Conservation (phyloP, 1,140 invertebrate species). For the Drosophila pseudoananassae region DNA sequence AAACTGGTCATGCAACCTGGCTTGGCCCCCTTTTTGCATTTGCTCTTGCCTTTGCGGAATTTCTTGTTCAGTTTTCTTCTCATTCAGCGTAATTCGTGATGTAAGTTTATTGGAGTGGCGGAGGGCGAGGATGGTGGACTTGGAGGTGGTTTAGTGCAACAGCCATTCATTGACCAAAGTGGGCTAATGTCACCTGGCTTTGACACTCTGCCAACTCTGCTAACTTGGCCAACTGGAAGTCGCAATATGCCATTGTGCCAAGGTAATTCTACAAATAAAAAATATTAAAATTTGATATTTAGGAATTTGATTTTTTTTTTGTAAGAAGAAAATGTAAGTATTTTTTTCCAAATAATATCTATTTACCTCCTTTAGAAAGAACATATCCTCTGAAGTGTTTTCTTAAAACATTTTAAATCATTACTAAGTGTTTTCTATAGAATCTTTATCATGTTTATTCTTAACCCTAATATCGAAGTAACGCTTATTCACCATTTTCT, state of each 20-base stretch:
- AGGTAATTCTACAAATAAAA: conserved; percentile 17
- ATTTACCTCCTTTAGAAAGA: too few species aligned
- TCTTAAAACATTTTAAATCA: neutral
- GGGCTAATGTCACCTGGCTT: conserved; percentile 39
- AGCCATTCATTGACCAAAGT: conserved; percentile 30
- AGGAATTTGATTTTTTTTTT: neutral
- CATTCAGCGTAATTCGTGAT: conserved; percentile 21
- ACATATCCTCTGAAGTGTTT: too few species aligned
- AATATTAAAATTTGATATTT: neutral
- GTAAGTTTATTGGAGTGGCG: conserved; percentile 9
- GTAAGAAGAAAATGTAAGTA: neutral
- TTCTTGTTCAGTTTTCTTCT: conserved; percentile 20
- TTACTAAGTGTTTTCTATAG: neutral
- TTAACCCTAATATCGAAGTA: too few species aligned
- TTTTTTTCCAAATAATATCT: neutral
- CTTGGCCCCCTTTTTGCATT: conserved; percentile 7
- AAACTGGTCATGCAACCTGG: conserved; percentile 6
- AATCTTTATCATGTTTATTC: too few species aligned
- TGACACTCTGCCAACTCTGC: conserved; percentile 30
- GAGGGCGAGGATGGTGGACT: too few species aligned
- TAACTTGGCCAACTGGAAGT: conserved; percentile 28
- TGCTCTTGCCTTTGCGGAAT: conserved; percentile 10
- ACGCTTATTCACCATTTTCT: too few species aligned
- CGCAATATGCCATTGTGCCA: conserved; percentile 26
- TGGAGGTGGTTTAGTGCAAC: neutral